Evolutionary conservation across 92 coral and sea anemone species (phyloP), one percentile per base, ranked within the genome.

Genomic region (Palythoa caribaeorum): DNA sequence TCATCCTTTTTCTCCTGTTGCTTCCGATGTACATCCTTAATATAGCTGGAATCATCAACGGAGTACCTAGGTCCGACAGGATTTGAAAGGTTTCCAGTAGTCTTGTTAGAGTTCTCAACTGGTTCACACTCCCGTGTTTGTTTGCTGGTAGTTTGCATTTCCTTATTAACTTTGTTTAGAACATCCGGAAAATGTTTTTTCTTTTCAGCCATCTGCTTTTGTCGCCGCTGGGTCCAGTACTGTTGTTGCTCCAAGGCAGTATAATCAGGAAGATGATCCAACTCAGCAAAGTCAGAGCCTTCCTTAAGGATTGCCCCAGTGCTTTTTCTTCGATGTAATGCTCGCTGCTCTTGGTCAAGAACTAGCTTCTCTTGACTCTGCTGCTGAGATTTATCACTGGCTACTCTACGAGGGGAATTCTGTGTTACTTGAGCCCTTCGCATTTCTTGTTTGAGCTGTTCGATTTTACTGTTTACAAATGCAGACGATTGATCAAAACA

Each of bases 171-270:
- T 63, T 40, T 80, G 85, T 80, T 80, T 63, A 40, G 40, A 38
- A 65, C 66, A 7, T 81, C 76, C 38, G 76, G 76, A 51, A 81
- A 66, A 4, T 28, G 16, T 65, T 66, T 81, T 21, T 53, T 68
- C 60, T 81, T 81, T 65, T 81, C 86, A 21, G 65, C 71, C n/a
- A 47, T 81, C 20, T 81, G 86, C 7, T 16, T 81, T 20, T 74
- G 86, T 21, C 86, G 75, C 3, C 86, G 86, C 48, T 81, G 86
- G 47, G 86, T 81, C 86, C 86, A 81, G 37, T 81, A 81, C 35
- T 81, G 86, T 59, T 81, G 86, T 38, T 81, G 86, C 35, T 81
- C 86, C 40, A 81, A 44, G 55, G 86, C 75, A 14, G 86, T 81
- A 9, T 66, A 81, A n/a, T 81, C 86, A 19, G 86, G 86, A 81